Base-by-base conservation (phyloP, 2,113 vertebrate species). In the Pomatorhinus ruficollis region DNA sequence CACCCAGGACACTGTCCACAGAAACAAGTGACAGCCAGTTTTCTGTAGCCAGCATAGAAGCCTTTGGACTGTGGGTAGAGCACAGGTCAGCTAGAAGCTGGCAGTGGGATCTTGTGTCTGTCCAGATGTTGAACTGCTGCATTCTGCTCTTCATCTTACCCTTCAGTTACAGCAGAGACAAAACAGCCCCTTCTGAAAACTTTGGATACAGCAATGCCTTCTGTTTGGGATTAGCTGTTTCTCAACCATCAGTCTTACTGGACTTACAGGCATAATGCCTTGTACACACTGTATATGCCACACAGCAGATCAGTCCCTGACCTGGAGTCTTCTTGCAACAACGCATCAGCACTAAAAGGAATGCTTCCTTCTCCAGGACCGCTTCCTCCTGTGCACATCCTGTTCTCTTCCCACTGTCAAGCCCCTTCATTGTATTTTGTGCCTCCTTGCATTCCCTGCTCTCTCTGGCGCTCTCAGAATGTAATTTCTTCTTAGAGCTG, bases 141-240 rank as follows among this genome's bases (percentile, higher is more conserved):
- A 7, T 79, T 86, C 44, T 56, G 27, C 40, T 88, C 63, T 83
- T 80, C 9, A 1, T 56, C 37, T 65, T 91, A 45, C 37, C 25
- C 42, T 87, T 83, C 59, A 40, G 49, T 64, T 90, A 86, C 89
- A 95, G 68, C 54, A 93, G 52, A 87, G 40, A 54, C 80, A 80
- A 80, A 83, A 21, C 37, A 69, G 49, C 21, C 28, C 37, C n/a
- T 91, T 47, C 74, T 84, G 39, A 87, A 81, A 74, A 74, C 56
- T 85, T 47, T n/a, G 31, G 40, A 33, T 68, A 15, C 30, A 76
- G 40, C n/a, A 64, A 6, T 77, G 31, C 81, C 50, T 87, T 91
- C 40, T 80, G 6, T 69, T 59, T 44, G 59, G 35, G 31, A 64
- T 85, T 76, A 85, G 16, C 64, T 83, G 59, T 37, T 59, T 88